Evolutionary conservation across 23 tunicate genomes (phyloP).

Genomic region (Halocynthia aurantium): DNA sequence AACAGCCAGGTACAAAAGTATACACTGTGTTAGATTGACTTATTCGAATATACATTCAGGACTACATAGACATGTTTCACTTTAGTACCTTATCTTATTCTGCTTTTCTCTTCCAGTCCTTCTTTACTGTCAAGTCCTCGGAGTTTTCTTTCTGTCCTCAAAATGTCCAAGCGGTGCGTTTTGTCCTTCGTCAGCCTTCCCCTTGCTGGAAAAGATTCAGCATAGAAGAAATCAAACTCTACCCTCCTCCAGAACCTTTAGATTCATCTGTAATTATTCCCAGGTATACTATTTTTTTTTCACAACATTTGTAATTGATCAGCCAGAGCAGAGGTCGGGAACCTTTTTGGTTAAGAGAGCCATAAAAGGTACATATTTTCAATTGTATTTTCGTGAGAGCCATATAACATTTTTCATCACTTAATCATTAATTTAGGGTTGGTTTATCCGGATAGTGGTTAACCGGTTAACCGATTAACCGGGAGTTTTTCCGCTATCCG

Average conservation of each 20-base stretch:
- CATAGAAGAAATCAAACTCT: conserved; percentile 63
- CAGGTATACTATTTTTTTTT: conserved; percentile 15
- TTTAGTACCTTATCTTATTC: background rate
- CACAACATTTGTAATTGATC: background rate
- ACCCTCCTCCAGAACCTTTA: conserved; percentile 7
- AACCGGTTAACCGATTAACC: too few relatives aligned
- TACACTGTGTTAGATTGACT: background rate
- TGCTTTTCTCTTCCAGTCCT: conserved; percentile 28
- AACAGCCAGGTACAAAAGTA: conserved; percentile 42
- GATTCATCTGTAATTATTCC: conserved; percentile 10
- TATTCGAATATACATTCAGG: background rate
- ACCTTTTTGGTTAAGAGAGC: background rate
- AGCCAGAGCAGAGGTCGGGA: background rate
- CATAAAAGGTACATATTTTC: too few relatives aligned
- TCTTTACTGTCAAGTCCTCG: conserved; percentile 16
- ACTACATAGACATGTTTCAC: background rate
- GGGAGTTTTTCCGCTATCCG: too few relatives aligned
- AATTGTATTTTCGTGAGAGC: too few relatives aligned
- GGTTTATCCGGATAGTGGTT: too few relatives aligned
- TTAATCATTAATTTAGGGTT: too few relatives aligned
- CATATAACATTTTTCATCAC: too few relatives aligned
- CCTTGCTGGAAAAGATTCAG: conserved; percentile 78
- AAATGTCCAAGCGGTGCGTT: conserved; percentile 39
- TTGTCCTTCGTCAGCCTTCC: conserved; percentile 63
- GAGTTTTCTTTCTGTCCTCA: conserved; percentile 16